Base-by-base conservation (phyloP, 2,797 vertebrate species). In the Platalea minor region DNA sequence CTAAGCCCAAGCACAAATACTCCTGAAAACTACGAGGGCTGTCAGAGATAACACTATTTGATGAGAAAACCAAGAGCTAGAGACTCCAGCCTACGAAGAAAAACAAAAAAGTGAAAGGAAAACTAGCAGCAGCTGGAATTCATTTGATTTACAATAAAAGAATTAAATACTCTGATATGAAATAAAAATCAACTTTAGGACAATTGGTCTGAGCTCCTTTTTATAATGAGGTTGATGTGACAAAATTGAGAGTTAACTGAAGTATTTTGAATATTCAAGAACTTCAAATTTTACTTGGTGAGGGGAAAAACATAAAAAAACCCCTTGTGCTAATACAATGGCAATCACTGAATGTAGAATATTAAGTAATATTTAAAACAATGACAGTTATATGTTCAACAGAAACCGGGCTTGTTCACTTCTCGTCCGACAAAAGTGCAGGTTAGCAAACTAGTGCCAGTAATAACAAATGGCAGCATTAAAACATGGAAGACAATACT, bases 51-150 rank as follows among this genome's bases (percentile, higher is more conserved):
- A 69, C 31, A 51, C 8, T 63, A 68, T 46, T 50, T 63, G 31
- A 82, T 13, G 45, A 95, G 78, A 74, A 83, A 95, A 85, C 7
- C 20, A 54, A 88, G 64, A 80, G 16, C 28, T 41, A 87, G 53
- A 85, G 28, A 48, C 25, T 60, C 28, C 25, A 91, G 74, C 28
- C 37, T 67, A 92, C n/a, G n/a, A 80, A 77, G 45, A 33, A 70
- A 77, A 92, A 87, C 37, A 89, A 91, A 91, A 91, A 91, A 95
- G 64, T 60, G 77, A 95, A 95, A 89, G 77, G 19, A 94, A 88
- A 85, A 94, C 39, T 24, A 79, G 28, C 25, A 86, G 19, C 41
- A 85, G 64, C 17, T 75, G 72, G 48, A 87, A 85, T 75, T 83
- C 1, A 91, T 91, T 57, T 81, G 11, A 77, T 39, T 85, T 77